Evolutionary conservation across 2,888 invertebrate species (phyloP).

Genomic region (Apamea crenata): DNA sequence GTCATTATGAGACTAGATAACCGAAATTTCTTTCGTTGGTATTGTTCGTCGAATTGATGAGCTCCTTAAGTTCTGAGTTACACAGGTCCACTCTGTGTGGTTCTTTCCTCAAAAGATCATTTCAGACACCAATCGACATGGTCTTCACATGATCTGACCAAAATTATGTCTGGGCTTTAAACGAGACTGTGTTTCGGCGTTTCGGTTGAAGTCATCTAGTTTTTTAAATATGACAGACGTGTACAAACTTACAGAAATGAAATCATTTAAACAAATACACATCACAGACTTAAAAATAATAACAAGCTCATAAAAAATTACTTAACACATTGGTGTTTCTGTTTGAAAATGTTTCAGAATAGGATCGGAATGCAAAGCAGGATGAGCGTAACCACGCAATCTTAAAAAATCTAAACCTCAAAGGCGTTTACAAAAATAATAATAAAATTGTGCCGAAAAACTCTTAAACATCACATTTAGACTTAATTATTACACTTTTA

Average conservation of each 20-base stretch:
- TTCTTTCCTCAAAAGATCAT: no score
- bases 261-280: neutral
- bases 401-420: constrained; percentile 44
- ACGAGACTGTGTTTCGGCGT: no score
- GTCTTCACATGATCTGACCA: no score
- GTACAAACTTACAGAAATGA: no score
- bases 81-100: no score
- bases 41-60: no score
- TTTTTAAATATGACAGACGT: no score
- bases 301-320: neutral
- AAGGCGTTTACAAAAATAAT: constrained; percentile 46
- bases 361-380: neutral
- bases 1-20: neutral
- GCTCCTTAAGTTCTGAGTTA: no score
- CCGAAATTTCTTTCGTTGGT: no score
- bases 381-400: neutral
- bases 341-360: neutral
- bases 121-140: no score
- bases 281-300: neutral
- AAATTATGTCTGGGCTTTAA: no score
- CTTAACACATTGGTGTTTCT: neutral
- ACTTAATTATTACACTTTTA: constrained; percentile 25
- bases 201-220: no score
- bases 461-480: constrained; percentile 43
- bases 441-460: constrained; percentile 53